These are phyloP conservation scores for Paradisaea rubra DNA, from an alignment of 2,113 vertebrate genomes.

Conservation along the genomic window DNA sequence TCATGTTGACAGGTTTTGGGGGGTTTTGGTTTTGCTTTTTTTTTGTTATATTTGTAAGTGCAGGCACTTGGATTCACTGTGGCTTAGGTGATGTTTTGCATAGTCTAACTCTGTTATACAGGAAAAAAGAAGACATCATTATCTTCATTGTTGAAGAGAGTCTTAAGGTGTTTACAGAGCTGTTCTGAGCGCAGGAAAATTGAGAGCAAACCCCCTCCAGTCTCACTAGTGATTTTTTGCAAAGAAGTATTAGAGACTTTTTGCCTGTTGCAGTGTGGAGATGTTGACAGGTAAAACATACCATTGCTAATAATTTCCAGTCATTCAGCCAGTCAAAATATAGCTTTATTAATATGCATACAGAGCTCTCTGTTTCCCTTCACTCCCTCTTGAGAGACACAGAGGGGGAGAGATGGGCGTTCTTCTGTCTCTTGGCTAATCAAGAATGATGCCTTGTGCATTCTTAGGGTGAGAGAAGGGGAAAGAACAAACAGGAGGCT, in stretches of 20 bases:
- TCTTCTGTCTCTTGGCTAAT: constrained; percentile 48
- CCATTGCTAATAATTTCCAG: constrained; percentile 35
- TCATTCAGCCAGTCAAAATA: constrained; percentile 60
- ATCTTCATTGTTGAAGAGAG: background rate
- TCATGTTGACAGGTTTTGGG: background rate
- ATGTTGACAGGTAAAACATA: constrained; percentile 57
- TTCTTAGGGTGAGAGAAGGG: constrained; percentile 25
- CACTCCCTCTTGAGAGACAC: constrained; percentile 17
- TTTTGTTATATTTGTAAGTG: background rate
- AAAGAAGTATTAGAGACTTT: background rate
- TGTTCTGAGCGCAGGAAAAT: background rate
- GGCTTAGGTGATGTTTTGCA: background rate
- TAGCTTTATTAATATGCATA: constrained; percentile 60
- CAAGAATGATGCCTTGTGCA: constrained; percentile 38
- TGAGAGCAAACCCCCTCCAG: background rate
- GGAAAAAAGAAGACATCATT: background rate
- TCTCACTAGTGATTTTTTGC: background rate
- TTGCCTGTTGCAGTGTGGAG: constrained; percentile 3
- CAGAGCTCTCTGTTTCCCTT: background rate
- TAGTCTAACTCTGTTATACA: background rate
- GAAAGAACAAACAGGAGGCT: constrained; percentile 28
- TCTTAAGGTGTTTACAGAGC: background rate
- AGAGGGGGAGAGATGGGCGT: background rate
- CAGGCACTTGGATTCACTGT: background rate
- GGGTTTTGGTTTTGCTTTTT: background rate